phyloP scores from a whole-genome alignment of 2,113 vertebrate species.

The Eira barbara region DNA sequence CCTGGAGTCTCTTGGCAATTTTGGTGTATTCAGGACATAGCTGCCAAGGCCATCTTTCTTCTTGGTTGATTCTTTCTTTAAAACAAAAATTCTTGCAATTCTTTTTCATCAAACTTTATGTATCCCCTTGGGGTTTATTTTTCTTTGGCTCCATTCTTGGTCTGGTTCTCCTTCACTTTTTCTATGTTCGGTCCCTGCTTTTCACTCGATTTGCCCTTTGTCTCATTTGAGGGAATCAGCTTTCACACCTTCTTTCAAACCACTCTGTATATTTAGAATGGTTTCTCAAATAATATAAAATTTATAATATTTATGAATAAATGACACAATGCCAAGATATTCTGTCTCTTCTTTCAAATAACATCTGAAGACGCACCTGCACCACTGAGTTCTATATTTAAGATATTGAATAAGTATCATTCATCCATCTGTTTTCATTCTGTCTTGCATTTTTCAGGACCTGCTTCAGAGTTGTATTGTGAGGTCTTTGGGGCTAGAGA shows the following conservation, averaged over 20 bases:
- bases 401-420: slow-evolving; percentile 75
- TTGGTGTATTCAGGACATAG: not conserved
- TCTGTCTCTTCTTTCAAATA: slow-evolving; percentile 78
- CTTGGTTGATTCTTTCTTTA: not conserved
- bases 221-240: slow-evolving; percentile 48
- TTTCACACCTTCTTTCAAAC: slow-evolving; percentile 57
- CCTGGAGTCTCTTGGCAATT: not conserved
- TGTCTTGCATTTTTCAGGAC: slow-evolving; percentile 70
- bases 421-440: slow-evolving; percentile 78
- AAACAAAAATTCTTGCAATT: not conserved
- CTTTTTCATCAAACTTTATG: not conserved
- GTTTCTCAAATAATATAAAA: slow-evolving; percentile 75
- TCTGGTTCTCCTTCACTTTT: not conserved
- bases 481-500: slow-evolving; percentile 34
- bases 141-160: not conserved
- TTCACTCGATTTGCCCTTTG: slow-evolving; percentile 40
- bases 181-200: not conserved
- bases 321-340: slow-evolving; percentile 79
- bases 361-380: slow-evolving; percentile 79
- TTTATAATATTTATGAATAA: slow-evolving; percentile 80
- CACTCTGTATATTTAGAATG: slow-evolving; percentile 66
- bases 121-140: not conserved
- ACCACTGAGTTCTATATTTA: slow-evolving; percentile 77
- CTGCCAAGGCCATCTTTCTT: slow-evolving; percentile 31
- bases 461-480: slow-evolving; percentile 41